These are phyloP conservation scores for Candidula unifasciata DNA, from an alignment of 2,888 invertebrate species.

Conservation along the genomic window DNA sequence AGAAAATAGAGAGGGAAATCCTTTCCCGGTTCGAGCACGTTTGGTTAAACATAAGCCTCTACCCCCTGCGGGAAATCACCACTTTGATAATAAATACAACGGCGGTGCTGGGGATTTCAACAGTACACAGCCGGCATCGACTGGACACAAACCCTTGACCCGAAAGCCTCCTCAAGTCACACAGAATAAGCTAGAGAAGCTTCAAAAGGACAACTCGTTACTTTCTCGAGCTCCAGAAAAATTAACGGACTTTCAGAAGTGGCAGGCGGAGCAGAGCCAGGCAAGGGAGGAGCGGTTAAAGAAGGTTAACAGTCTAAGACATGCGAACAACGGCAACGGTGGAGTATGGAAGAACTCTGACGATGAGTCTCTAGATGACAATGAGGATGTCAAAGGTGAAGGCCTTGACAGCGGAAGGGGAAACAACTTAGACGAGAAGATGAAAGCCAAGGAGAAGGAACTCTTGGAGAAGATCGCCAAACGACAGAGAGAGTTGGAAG, in stretches of 20 bases:
- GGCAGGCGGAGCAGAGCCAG: conserved; percentile 69
- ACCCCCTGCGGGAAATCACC: conserved; percentile 19
- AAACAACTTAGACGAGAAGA: conserved; percentile 22
- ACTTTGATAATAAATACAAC: conserved; percentile 12
- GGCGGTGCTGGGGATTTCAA: neutral
- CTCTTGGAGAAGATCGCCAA: neutral
- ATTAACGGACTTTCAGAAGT: conserved; percentile 69
- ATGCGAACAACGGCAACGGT: neutral
- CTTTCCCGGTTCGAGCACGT: conserved; percentile 15
- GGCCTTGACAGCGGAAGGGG: conserved; percentile 44
- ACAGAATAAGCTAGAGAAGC: neutral
- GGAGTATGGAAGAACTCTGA: conserved; percentile 51
- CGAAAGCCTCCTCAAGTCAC: neutral
- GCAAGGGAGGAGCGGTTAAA: conserved; percentile 62
- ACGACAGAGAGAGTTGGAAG: conserved; percentile 34
- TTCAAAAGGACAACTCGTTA: neutral
- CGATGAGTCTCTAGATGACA: neutral
- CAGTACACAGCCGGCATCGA: conserved; percentile 1
- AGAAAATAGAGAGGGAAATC: conserved; percentile 27
- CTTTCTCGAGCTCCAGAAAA: conserved; percentile 34
- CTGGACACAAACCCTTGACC: neutral
- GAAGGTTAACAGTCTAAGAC: conserved; percentile 30
- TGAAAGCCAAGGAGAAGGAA: conserved; percentile 25
- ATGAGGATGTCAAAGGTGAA: conserved; percentile 40
- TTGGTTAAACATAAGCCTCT: conserved; percentile 48